These are phyloP conservation scores for Spermophilus dauricus DNA, from an alignment of 2,113 vertebrate species.

Conservation along the genomic window DNA sequence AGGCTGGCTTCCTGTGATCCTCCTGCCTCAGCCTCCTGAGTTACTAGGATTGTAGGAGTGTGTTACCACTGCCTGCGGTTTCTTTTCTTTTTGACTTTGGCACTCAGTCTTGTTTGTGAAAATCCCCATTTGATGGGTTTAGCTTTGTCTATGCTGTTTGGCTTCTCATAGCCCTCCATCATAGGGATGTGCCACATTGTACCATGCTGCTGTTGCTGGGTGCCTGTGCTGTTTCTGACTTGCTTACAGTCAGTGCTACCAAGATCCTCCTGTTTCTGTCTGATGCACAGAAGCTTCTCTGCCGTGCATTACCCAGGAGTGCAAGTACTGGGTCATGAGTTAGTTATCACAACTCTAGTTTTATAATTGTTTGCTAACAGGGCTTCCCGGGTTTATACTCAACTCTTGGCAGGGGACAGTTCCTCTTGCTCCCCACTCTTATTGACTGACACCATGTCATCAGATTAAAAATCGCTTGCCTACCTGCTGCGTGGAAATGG, in stretches of 20 bases:
- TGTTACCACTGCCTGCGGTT: too few relatives aligned
- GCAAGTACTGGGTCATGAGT: not conserved
- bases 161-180: not conserved
- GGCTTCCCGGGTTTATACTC: not conserved
- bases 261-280: not conserved
- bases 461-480: not conserved
- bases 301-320: not conserved
- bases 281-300: not conserved
- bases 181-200: rapidly evolving
- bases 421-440: not conserved
- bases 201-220: not conserved
- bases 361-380: not conserved
- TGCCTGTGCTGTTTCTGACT: not conserved
- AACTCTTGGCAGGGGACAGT: not conserved
- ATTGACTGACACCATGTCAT: not conserved
- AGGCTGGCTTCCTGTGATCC: too few relatives aligned
- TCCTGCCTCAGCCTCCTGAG: too few relatives aligned
- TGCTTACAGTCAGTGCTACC: not conserved
- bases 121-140: rapidly evolving
- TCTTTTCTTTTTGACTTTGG: not conserved
- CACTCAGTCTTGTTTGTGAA: not conserved
- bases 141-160: not conserved
- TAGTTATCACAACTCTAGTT: not conserved
- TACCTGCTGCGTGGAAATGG: not conserved
- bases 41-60: too few relatives aligned